Base-by-base conservation (phyloP, 2,888 invertebrate species). In the Erebia aethiops region DNA sequence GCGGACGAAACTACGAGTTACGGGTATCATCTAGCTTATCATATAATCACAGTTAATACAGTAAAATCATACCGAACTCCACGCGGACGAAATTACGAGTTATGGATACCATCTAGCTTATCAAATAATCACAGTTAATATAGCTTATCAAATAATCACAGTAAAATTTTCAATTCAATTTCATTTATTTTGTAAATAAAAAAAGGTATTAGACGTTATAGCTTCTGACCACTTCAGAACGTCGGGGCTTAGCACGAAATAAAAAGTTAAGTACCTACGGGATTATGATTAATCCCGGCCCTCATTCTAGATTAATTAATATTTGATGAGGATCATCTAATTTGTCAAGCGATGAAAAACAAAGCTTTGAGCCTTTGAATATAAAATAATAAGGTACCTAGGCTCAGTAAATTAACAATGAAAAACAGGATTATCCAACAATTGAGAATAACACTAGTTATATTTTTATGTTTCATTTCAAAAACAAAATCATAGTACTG, bases 261-360 rank as follows among this genome's bases (percentile, higher is more conserved):
- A 46, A 62, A 62, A 49, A 62, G 21, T 62, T 49, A 46, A 21
- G 21, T 46, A 21, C 46, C 43, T 13, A 18, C 4, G 67, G 57
- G 67, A 67, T 43, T 63, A 57, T 43, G 62, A 56, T 63, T 41
- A 1, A 16, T 69, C 61, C 51, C 54, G 54, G 43, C 18, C 65
- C 70, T 58, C 60, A 67, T 74, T 70, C 60, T 56, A 41, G 18
- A 61, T 69, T 71, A 71, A 72, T 70, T 71, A 69, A 63, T 58
- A 65, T 63, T 70, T 72, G 66, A 67, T 62, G 56, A 58, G 68
- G 58, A 60, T 61, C 35, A 68, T 72, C 65, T 70, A 68, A 74
- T 72, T 66, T 70, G 68, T 70, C 68, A 62, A 62, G 62, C 46
- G 49, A 46, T 62, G 62, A 62, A 62, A 62, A 62, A 62, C 62